Conservation (phyloP, 1,140 invertebrate genomes). For the Whitmania pigra region DNA sequence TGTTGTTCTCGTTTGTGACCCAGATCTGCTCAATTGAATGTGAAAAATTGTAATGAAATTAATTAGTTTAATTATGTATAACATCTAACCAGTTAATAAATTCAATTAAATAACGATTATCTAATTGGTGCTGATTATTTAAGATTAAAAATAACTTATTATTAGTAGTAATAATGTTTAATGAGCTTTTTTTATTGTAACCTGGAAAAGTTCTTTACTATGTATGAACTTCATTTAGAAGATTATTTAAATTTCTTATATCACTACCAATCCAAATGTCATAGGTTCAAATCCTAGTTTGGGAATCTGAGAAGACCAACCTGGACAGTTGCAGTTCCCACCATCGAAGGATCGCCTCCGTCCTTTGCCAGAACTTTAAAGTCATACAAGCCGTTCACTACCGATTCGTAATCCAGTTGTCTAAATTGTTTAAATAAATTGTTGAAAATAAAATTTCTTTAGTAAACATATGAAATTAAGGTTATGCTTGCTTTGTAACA, state of each 20-base stretch:
- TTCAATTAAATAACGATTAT: too few species aligned
- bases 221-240: too few species aligned
- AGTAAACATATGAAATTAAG: too few species aligned
- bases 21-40: slow-evolving; percentile 9
- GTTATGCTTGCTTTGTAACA: too few species aligned
- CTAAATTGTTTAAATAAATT: slow-evolving; percentile 3
- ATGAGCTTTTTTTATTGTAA: too few species aligned
- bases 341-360: slow-evolving; percentile 43
- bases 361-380: slow-evolving; percentile 36
- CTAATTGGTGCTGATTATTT: too few species aligned
- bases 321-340: slow-evolving; percentile 59
- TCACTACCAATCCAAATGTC: background rate
- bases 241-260: background rate
- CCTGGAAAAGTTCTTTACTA: too few species aligned
- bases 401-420: slow-evolving; percentile 32
- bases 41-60: background rate
- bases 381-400: slow-evolving; percentile 30
- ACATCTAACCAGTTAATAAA: too few species aligned
- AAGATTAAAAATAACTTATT: too few species aligned
- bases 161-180: too few species aligned
- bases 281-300: background rate
- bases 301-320: background rate
- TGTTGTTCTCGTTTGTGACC: slow-evolving; percentile 35
- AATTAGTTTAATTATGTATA: too few species aligned
- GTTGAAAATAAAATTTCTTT: too few species aligned